Evolutionary conservation across 2,797 vertebrate species (phyloP).

Genomic region (Anguilla obscura): DNA sequence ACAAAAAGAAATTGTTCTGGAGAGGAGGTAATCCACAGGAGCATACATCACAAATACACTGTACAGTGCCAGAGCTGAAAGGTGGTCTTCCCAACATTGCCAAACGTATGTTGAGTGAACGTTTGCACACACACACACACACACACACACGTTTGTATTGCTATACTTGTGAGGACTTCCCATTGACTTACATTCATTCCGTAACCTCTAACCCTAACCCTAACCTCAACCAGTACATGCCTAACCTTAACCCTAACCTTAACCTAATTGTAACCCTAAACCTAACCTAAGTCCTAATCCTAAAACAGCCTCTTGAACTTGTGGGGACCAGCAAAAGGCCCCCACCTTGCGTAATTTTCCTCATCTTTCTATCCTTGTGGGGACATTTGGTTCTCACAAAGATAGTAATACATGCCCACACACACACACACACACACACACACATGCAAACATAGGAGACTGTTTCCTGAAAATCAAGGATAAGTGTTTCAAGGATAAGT

Average conservation of each 20-base stretch:
- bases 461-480: background rate
- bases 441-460: background rate
- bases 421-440: background rate
- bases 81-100: background rate
- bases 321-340: no score
- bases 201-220: no score
- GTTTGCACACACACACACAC: conserved; percentile 14
- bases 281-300: no score
- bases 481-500: background rate
- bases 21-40: conserved; percentile 28
- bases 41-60: background rate
- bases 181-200: no score
- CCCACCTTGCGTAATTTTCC: no score
- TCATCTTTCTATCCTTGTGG: no score
- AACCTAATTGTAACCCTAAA: no score
- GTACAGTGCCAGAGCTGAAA: background rate
- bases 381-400: no score
- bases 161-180: no score
- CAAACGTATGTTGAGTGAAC: background rate
- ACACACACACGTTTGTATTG: background rate
- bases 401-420: background rate
- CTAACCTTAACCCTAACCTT: no score
- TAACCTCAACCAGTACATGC: no score
- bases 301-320: no score
- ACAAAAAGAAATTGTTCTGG: conserved; percentile 4